Evolutionary conservation across 2,797 vertebrate genomes (phyloP), one percentile per base, ranked within the genome.

Genomic region (Macropodus opercularis): DNA sequence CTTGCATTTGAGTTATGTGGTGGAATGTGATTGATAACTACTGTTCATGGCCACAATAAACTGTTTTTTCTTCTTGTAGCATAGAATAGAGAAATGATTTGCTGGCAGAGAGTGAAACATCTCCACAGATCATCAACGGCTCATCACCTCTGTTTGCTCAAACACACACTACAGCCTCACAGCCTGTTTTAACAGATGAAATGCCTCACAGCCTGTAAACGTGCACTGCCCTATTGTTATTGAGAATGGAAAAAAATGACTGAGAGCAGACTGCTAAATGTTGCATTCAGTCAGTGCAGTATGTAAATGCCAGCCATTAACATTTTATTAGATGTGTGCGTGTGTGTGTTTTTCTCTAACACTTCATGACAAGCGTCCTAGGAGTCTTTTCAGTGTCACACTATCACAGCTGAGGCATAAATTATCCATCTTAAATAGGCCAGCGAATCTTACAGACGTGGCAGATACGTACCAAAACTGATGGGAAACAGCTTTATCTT

Each of bases 141-240:
- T 58, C 54, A 57, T 57, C 12, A 9, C 38, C 46, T 66, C 31
- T 12, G 34, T 34, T 59, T 23, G 19, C 36, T 49, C 24, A 29
- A 40, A 51, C n/a, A 12, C 31, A 36, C 53, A 13, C 39, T 32
- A 23, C 17, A 22, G 29, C 48, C 26, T 26, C 6, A 14, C 11
- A 15, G 52, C 29, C 7, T 22, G 18, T 21, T 42, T 47, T 54
- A 41, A 41, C 47, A 50, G 21, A 43, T 36, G 46, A 26, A 9
- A 10, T 19, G 17, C 24, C 18, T 42, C 35, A 38, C n/a, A 17
- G 35, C 35, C 19, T 51, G 46, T 27, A 51, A 43, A 58, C 42
- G 39, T 42, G 27, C 36, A 59, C 42, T 27, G 34, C 41, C 44
- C 8, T 26, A 11, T 19, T 57, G 31, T 21, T 46, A 36, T 1